Evolutionary conservation across 1,140 invertebrate genomes (phyloP).

Genomic region (Pogonognathellus flavescens): DNA sequence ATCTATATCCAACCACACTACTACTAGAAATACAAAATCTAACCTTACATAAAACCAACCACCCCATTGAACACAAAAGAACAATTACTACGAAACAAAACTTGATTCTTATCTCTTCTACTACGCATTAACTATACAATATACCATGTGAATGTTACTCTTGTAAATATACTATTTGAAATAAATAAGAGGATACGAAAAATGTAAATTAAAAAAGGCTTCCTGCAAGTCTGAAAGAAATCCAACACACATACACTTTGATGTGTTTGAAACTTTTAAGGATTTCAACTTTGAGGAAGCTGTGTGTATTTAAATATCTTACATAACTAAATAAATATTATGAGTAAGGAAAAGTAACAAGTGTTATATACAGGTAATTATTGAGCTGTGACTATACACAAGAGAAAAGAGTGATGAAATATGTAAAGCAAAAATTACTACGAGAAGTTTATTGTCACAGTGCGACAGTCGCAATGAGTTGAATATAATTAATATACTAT

Average conservation of each 20-base stretch:
- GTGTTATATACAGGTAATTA: slow-evolving; percentile 4
- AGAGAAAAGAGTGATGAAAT: background rate
- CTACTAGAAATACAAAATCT: slow-evolving; percentile 2
- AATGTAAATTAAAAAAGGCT: background rate
- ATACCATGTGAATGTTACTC: background rate
- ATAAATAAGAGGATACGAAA: background rate
- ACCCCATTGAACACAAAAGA: background rate
- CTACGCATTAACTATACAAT: background rate
- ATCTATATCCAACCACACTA: slow-evolving; percentile 11
- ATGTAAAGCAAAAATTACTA: background rate
- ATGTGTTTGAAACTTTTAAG: background rate
- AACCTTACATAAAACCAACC: background rate
- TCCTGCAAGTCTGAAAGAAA: slow-evolving; percentile 17
- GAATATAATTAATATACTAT: background rate
- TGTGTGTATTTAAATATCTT: background rate
- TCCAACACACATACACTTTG: background rate
- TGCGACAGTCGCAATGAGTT: background rate
- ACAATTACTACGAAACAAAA: background rate
- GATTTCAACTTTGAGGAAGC: slow-evolving; percentile 1
- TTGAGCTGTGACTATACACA: slow-evolving; percentile 33
- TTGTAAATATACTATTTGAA: background rate
- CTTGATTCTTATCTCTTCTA: background rate
- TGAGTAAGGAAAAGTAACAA: background rate
- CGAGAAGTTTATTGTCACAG: slow-evolving; percentile 1
- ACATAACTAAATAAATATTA: background rate